Evolutionary conservation across 53 echinoderm and acorn worm genomes (phyloP).

Genomic region (Crossaster papposus): DNA sequence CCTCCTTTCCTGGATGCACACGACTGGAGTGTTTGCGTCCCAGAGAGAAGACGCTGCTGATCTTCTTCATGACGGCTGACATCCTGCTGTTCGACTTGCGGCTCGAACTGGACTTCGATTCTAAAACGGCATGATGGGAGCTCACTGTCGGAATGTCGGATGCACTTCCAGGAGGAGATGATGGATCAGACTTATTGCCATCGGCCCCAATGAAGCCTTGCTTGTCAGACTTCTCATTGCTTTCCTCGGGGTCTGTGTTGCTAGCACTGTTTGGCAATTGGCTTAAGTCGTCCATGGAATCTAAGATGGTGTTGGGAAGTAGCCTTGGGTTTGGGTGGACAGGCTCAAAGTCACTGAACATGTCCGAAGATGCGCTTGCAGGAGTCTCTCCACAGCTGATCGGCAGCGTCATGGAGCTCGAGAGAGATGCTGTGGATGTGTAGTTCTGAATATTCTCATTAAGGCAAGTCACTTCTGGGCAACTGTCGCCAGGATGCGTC

Average conservation of each 20-base stretch:
- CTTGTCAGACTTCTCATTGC: neutral
- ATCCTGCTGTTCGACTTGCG: constrained; percentile 32
- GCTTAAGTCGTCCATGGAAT: constrained; percentile 1
- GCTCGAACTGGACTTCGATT: constrained; percentile 35
- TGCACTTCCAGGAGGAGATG: neutral
- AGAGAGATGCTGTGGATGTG: neutral
- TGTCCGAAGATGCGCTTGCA: neutral
- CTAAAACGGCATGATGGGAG: neutral
- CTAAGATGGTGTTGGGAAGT: neutral
- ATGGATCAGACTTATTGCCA: neutral
- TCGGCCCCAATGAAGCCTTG: neutral
- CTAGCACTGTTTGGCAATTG: neutral
- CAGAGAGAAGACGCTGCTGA: constrained; percentile 32
- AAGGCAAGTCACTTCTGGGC: neutral
- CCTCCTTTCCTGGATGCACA: constrained; percentile 36
- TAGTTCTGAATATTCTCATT: constrained; percentile 8
- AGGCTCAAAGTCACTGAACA: constrained; percentile 1
- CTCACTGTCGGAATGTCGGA: neutral
- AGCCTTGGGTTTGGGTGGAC: neutral
- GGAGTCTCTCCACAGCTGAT: neutral
- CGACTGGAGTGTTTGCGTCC: constrained; percentile 33
- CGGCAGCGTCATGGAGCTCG: neutral
- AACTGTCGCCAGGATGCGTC: neutral
- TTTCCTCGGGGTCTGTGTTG: neutral
- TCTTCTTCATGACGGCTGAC: constrained; percentile 28